Base-by-base conservation (phyloP, 2,113 vertebrate genomes). In the Coptodon bakossiorum region DNA sequence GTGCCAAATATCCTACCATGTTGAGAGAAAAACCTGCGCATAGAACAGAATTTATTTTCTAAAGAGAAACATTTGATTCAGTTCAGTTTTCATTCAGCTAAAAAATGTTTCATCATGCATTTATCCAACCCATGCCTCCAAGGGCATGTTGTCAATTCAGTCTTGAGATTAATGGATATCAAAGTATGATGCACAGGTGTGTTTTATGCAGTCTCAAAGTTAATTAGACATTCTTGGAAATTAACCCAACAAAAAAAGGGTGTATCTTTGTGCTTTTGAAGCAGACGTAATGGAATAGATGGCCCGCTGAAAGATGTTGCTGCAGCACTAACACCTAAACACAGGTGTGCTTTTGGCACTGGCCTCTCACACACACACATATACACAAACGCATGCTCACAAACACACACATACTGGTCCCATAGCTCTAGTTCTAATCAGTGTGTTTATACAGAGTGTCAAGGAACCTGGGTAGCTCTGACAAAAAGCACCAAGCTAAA, bases 381-480 rank as follows among this genome's bases (percentile, higher is more conserved):
- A 45, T 50, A 56, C 52, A 66, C 54, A 79, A 53, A 63, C 27
- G 9, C 79, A 83, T 43, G 31, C 81, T 79, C 87, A 86, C 85
- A 86, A 53, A 81, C 36, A 63, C 80, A 87, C 73, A 81, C 59
- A 83, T 45, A 83, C 31, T 57, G n/a, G 82, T 89, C 91, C 82
- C 85, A 88, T 27, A 78, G 90, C 84, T 89, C 81, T 34, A 50
- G 40, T 84, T 61, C 90, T 91, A 96, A 97, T 96, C 95, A 96
- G 93, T 19, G 87, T 95, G 96, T 96, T 96, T 96, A 96, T 88
- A 94, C 14, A n/a, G 68, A 83, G 82, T 93, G 90, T 94, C 94
- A 86, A 88, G 84, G 85, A 89, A 89, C 89, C 85, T 87, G 76
- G 86, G 91, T 34, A 87, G 85, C 54, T 85, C 63, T 88, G 92